Conservation (phyloP, 2,888 invertebrate species). For the Rhingia campestris region DNA sequence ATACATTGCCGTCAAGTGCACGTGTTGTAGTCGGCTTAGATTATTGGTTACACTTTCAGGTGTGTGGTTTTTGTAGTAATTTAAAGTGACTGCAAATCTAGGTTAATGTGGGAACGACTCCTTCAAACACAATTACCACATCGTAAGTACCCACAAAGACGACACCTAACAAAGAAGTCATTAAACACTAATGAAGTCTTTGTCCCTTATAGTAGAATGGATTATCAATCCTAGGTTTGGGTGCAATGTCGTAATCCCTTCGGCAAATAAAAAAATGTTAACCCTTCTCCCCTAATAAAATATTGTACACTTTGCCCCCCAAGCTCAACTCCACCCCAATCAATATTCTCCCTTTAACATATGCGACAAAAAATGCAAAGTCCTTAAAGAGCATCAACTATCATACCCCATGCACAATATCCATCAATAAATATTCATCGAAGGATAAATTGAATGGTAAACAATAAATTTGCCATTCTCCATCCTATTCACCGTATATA, state of each 20-base stretch:
- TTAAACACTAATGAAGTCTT: no score
- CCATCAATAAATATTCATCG: conserved; percentile 58
- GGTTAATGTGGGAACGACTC: background rate
- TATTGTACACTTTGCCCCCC: no score
- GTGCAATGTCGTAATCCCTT: no score
- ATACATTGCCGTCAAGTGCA: conserved; percentile 26
- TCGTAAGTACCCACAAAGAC: no score
- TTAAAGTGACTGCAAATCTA: conserved; percentile 20
- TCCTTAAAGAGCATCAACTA: conserved; percentile 13
- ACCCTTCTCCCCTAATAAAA: no score
- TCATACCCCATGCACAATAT: conserved; percentile 29
- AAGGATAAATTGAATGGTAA: conserved; percentile 65
- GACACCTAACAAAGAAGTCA: no score
- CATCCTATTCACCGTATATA: conserved; percentile 33
- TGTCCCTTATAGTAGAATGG: no score
- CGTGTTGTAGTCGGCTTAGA: conserved; percentile 4
- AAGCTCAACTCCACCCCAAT: no score
- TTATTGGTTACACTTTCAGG: conserved; percentile 3
- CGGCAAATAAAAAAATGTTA: no score
- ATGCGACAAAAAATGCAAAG: background rate
- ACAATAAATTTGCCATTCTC: conserved; percentile 57
- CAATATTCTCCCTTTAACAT: no score
- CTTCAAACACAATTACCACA: no score
- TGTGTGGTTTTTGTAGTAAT: conserved; percentile 16
- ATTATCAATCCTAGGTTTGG: no score